Evolutionary conservation across 2,888 invertebrate species (phyloP), one percentile per base, ranked within the genome.

Genomic region (Morpho helenor): DNA sequence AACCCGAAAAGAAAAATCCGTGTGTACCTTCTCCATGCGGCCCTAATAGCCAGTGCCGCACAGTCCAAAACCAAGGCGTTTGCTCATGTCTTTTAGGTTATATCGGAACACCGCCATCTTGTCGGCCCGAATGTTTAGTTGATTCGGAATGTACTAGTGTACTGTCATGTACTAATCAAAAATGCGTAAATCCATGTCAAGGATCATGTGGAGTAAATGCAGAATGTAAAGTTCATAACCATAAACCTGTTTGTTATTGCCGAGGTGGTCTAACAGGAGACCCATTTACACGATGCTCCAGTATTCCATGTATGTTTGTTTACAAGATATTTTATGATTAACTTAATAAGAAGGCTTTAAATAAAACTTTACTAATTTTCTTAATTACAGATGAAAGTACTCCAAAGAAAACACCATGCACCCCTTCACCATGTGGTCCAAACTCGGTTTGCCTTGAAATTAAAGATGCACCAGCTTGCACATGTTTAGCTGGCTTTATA

Each of bases 241-340:
- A 97, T 78, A 95, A 94, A 76, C 96, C 97, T 0, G 94, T 96
- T 52, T 97, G 97, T 75, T 94, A 93, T 66, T 97, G 97, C 74
- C 94, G 94, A 60, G 89, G 86, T 60, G 92, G 92, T 56, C 93
- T 92, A 71, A 91, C 93, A n/a, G 97, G 97, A 16, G 95, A 97
- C 92, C 96, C 97, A 49, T 96, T 96, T 74, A 91, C 93, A 7
- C 92, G 92, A 71, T 96, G 96, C 80, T 64, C 87, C 22, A 43
- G 69, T 51, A 57, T 75, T 57, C 65, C 75, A 67, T 67, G 88
- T 89, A 74, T 82, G 85, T 80, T 52, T 41, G n/a, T 39, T 49
- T 46, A 60, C 31, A 31, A 31, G 31, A 31, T 31, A 31, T 31
- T 31, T 31, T 31, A 31, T 31, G 31, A 31, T 5, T 31, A 2